phyloP scores from a whole-genome alignment of 1,140 invertebrate species.

The Holotrichia oblita region DNA sequence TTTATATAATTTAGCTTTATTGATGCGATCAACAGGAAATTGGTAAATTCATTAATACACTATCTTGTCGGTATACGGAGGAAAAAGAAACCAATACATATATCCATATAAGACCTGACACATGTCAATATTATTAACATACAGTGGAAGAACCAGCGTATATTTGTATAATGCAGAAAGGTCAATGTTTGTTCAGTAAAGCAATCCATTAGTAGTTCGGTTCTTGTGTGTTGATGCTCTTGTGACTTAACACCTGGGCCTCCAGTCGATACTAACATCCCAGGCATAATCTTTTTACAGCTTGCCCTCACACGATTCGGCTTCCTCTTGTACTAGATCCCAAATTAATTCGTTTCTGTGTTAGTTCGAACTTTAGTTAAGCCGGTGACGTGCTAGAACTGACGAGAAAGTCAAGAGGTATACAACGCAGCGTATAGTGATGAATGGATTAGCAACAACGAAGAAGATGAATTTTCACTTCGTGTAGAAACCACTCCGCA shows the following conservation, averaged over 20 bases:
- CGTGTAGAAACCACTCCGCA: too few species aligned
- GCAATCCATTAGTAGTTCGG: constrained; percentile 25
- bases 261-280: not conserved
- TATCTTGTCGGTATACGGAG: not conserved
- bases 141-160: not conserved
- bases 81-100: not conserved
- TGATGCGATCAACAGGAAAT: not conserved
- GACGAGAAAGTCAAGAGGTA: not conserved
- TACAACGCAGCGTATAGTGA: not conserved
- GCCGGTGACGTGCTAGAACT: not conserved
- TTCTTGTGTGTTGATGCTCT: constrained; percentile 24
- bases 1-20: too few species aligned
- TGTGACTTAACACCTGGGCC: constrained; percentile 18
- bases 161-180: constrained; percentile 27
- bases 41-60: not conserved
- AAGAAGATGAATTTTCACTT: constrained; percentile 17
- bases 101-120: constrained; percentile 10
- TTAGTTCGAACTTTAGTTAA: constrained; percentile 16
- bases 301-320: constrained; percentile 1
- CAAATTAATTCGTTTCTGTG: constrained; percentile 29
- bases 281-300: not conserved
- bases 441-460: not conserved
- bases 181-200: constrained; percentile 34
- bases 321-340: not conserved
- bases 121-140: constrained; percentile 27